These are phyloP conservation scores for Dioctria rufipes DNA, from an alignment of 2,888 invertebrate genomes.

Conservation along the genomic window DNA sequence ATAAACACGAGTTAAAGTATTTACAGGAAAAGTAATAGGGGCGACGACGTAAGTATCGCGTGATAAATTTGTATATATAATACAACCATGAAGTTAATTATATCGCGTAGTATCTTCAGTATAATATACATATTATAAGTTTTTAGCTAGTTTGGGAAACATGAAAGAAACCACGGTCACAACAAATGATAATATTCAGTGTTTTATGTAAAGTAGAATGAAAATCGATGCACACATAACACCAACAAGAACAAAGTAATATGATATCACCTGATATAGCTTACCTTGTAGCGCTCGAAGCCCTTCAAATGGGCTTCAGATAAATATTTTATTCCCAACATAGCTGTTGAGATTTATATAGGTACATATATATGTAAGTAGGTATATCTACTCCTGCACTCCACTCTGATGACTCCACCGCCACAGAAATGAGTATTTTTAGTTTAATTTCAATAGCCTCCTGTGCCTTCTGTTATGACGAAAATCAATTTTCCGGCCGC, in stretches of 20 bases:
- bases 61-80: not conserved
- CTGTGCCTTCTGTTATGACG: not conserved
- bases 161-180: too few relatives aligned
- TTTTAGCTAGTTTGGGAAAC: too few relatives aligned
- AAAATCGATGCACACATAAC: constrained; percentile 8
- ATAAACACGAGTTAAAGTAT: not conserved
- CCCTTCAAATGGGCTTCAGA: constrained; percentile 70
- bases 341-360: constrained; percentile 60
- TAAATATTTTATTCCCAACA: constrained; percentile 69
- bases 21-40: not conserved
- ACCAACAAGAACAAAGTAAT: too few relatives aligned
- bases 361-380: too few relatives aligned
- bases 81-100: constrained; percentile 17
- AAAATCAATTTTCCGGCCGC: constrained; percentile 24
- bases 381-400: too few relatives aligned
- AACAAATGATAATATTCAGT: too few relatives aligned
- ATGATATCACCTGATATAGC: constrained; percentile 53
- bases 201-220: too few relatives aligned
- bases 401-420: not conserved
- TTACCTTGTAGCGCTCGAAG: constrained; percentile 72
- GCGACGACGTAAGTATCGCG: constrained; percentile 32
- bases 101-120: not conserved
- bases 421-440: constrained; percentile 7
- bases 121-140: too few relatives aligned
- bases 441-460: constrained; percentile 5